These are phyloP conservation scores for Spodoptera littoralis DNA, from an alignment of 2,888 invertebrate genomes.

Conservation along the genomic window DNA sequence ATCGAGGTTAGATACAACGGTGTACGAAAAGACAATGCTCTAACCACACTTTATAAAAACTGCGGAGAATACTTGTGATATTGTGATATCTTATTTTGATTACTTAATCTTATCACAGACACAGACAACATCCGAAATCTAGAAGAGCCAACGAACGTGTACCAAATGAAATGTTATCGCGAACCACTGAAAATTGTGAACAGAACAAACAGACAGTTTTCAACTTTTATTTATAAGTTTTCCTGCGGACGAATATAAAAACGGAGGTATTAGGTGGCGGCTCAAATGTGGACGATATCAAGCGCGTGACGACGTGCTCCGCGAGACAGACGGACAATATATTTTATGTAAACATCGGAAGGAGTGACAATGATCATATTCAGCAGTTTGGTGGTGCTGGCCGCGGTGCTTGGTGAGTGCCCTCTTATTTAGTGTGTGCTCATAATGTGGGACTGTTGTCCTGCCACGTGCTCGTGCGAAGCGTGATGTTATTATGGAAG, in stretches of 20 bases:
- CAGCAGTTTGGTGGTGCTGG: constrained; percentile 24
- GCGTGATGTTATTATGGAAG: neutral
- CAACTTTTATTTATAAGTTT: constrained; percentile 19
- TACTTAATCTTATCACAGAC: no score
- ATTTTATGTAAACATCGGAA: neutral
- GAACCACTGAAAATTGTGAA: constrained; percentile 1
- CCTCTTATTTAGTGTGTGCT: neutral
- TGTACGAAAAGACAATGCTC: no score
- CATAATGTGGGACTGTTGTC: neutral
- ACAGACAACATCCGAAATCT: no score
- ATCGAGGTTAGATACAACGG: no score
- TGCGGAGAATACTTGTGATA: no score
- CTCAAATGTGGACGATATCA: constrained; percentile 31
- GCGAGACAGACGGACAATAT: constrained; percentile 1
- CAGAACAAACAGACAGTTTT: constrained; percentile 28
- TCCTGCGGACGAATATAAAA: constrained; percentile 45
- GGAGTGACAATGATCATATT: constrained; percentile 28
- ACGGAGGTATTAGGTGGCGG: constrained; percentile 40
- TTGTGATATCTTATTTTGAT: no score
- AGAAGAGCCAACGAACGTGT: no score
- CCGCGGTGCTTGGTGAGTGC: constrained; percentile 40
- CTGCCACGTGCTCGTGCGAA: no score
- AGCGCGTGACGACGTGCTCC: constrained; percentile 40
- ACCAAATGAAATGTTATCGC: no score
- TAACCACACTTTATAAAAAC: no score